These are phyloP conservation scores for Electrona antarctica DNA, from an alignment of 2,113 vertebrate species.

Conservation along the genomic window DNA sequence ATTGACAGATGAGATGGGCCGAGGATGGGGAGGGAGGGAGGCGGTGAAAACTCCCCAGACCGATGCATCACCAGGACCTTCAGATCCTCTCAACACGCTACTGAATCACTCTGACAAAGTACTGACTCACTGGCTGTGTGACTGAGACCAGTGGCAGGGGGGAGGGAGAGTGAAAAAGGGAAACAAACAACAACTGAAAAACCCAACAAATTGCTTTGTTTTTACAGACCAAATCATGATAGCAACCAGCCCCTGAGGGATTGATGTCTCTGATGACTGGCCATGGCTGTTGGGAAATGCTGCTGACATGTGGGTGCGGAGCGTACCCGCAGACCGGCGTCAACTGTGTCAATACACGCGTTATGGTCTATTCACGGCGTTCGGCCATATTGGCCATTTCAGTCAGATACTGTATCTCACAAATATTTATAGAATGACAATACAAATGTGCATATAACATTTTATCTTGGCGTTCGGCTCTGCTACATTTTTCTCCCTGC, in stretches of 20 bases:
- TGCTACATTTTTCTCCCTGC: too few relatives aligned
- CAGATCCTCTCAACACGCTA: conserved; percentile 28
- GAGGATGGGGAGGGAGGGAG: not conserved
- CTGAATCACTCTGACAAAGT: conserved; percentile 40
- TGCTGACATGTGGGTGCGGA: too few relatives aligned
- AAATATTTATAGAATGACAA: too few relatives aligned
- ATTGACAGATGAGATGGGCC: conserved; percentile 1
- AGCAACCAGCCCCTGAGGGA: not conserved
- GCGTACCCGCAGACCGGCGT: too few relatives aligned
- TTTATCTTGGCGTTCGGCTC: too few relatives aligned
- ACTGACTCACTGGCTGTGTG: conserved; percentile 42
- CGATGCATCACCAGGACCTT: conserved; percentile 29
- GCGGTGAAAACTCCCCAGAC: conserved; percentile 21
- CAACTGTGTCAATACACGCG: too few relatives aligned
- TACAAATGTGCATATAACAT: too few relatives aligned
- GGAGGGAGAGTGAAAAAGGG: conserved; percentile 9
- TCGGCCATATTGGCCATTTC: too few relatives aligned
- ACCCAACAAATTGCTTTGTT: conserved; percentile 13
- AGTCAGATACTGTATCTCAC: too few relatives aligned
- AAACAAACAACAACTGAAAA: too few relatives aligned
- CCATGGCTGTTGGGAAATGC: not conserved
- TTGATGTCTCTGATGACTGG: not conserved
- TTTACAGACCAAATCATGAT: not conserved
- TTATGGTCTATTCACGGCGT: too few relatives aligned
- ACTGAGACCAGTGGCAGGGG: conserved; percentile 43